Conservation (phyloP, 2,113 vertebrate species). For the Tachycineta bicolor region DNA sequence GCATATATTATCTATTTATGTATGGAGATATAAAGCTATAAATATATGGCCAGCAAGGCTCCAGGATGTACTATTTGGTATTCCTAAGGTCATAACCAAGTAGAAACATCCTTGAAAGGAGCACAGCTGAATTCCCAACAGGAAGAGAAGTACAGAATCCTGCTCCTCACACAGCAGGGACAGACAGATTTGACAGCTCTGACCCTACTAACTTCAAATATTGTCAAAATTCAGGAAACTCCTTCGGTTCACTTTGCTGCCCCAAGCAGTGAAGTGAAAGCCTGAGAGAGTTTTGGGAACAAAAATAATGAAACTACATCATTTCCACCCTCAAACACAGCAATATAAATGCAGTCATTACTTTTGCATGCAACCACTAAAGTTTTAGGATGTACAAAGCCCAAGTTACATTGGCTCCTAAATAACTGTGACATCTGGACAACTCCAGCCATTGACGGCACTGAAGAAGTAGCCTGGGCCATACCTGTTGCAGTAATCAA, state of each 20-base stretch:
- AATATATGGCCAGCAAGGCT: neutral
- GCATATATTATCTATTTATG: neutral
- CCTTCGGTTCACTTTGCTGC: neutral
- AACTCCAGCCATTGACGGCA: neutral
- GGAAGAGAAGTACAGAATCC: neutral
- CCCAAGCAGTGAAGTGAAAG: neutral
- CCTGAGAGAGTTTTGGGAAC: neutral
- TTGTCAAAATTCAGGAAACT: neutral
- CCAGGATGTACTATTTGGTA: neutral
- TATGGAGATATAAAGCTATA: neutral
- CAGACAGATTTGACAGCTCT: neutral
- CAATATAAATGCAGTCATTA: neutral
- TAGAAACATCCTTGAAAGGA: neutral
- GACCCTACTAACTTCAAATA: neutral
- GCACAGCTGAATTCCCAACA: neutral
- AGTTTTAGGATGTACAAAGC: rapidly evolving
- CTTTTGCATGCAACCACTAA: neutral
- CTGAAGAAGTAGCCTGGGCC: neutral
- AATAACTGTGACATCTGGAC: neutral
- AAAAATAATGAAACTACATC: neutral
- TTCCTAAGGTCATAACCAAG: neutral
- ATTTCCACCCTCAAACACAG: neutral
- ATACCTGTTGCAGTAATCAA: conserved; percentile 98
- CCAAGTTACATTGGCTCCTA: neutral
- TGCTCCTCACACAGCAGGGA: neutral